phyloP scores from a whole-genome alignment of 2,888 invertebrate species.

The Fabriciana adippe region DNA sequence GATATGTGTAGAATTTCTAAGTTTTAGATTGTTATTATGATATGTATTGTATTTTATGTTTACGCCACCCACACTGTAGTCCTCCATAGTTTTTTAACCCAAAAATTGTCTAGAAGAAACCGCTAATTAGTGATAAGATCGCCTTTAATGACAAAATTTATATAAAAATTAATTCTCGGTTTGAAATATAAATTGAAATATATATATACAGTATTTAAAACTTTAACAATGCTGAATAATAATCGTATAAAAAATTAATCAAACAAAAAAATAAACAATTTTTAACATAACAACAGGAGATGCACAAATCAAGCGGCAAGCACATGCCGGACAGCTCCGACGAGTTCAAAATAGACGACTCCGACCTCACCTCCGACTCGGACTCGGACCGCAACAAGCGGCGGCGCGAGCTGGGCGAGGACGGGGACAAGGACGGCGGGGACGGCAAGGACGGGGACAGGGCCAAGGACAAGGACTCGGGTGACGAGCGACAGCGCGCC shows the following conservation, averaged over 20 bases:
- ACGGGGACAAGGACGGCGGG: slow-evolving; percentile 45
- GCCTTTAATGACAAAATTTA: too few relatives aligned
- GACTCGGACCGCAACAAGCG: slow-evolving; percentile 53
- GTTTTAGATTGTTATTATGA: background rate
- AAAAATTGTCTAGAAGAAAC: too few relatives aligned
- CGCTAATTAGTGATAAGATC: too few relatives aligned
- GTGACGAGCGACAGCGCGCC: slow-evolving; percentile 38
- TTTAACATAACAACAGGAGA: slow-evolving; percentile 60
- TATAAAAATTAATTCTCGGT: too few relatives aligned
- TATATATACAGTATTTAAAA: too few relatives aligned
- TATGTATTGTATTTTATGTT: background rate
- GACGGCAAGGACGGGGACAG: slow-evolving; percentile 49
- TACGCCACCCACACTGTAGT: too few relatives aligned
- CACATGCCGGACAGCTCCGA: slow-evolving; percentile 80
- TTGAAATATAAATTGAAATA: too few relatives aligned
- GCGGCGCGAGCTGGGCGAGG: slow-evolving; percentile 52
- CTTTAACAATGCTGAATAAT: too few relatives aligned
- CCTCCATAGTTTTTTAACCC: too few relatives aligned
- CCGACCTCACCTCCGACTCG: slow-evolving; percentile 60
- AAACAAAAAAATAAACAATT: too few relatives aligned
- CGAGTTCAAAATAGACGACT: slow-evolving; percentile 71
- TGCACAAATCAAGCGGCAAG: slow-evolving; percentile 79
- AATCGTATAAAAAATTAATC: too few relatives aligned
- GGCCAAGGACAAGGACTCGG: slow-evolving; percentile 45
- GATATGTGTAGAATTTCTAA: too few relatives aligned